A percentile compares a stretch with the other conserved stretches of the same genome.
phyloP scores from a whole-genome alignment of 1,140 invertebrate genomes.

The Streblospio benedicti region DNA sequence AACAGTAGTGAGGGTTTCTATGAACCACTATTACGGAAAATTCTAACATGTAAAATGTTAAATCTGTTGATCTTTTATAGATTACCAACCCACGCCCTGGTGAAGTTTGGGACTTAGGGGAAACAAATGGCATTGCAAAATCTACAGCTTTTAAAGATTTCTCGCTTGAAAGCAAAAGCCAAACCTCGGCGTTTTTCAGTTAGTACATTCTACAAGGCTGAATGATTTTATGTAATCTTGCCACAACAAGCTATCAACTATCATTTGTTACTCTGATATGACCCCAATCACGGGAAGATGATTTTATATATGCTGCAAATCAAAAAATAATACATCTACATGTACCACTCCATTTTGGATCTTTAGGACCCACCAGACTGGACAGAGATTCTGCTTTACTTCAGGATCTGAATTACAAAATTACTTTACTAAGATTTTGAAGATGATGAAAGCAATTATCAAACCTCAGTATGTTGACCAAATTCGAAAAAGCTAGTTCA shows the following conservation, averaged over 20 bases:
- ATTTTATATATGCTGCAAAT: too few relatives aligned
- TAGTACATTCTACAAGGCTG: too few relatives aligned
- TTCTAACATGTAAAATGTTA: background rate
- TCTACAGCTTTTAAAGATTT: slow-evolving; percentile 97
- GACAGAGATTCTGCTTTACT: slow-evolving; percentile 95
- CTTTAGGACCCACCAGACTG: slow-evolving; percentile 89
- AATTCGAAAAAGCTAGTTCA: slow-evolving; percentile 69
- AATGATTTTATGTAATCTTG: too few relatives aligned
- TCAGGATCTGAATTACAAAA: slow-evolving; percentile 98
- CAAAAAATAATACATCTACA: too few relatives aligned
- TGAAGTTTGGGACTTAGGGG: slow-evolving; percentile 93
- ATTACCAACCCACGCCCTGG: slow-evolving; percentile 87
- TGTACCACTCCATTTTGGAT: background rate
- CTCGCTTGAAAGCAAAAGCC: slow-evolving; percentile 97
- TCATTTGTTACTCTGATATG: too few relatives aligned
- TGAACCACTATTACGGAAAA: too few relatives aligned
- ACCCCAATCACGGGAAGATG: too few relatives aligned
- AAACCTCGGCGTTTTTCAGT: slow-evolving; percentile 86
- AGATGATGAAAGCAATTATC: slow-evolving; percentile 96
- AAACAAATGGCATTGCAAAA: slow-evolving; percentile 99
- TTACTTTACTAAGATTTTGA: slow-evolving; percentile 99
- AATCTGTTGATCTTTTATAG: slow-evolving; percentile 32
- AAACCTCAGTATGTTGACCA: slow-evolving; percentile 99
- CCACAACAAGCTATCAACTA: too few relatives aligned
- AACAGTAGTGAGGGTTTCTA: too few relatives aligned